These are phyloP conservation scores for Drosophila nr. perissopoda DNA, from an alignment of 2,888 invertebrate genomes.

Conservation along the genomic window DNA sequence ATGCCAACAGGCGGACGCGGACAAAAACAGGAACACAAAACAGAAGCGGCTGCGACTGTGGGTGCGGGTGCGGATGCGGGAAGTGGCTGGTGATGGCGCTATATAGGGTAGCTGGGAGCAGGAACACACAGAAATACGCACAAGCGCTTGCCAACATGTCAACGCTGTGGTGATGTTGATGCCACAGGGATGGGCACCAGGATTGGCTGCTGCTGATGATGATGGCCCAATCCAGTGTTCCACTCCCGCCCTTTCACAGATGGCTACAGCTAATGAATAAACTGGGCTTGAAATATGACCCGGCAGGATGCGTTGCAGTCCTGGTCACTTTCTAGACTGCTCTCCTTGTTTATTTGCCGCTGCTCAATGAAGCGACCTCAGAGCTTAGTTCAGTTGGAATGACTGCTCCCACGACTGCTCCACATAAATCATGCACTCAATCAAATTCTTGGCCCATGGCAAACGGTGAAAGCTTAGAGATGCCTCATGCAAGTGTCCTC, in stretches of 20 bases:
- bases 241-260: not conserved
- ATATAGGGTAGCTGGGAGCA: not conserved
- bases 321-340: conserved; percentile 5
- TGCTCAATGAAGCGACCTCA: conserved; percentile 4
- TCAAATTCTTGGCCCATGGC: not conserved
- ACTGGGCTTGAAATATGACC: conserved; percentile 61
- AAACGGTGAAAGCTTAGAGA: not conserved
- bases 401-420: conserved; percentile 12
- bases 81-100: not conserved
- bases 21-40: conserved; percentile 58
- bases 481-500: not conserved
- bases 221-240: not conserved
- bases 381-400: conserved; percentile 25
- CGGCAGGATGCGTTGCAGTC: conserved; percentile 24
- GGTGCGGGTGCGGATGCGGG: not conserved
- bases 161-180: conserved; percentile 72
- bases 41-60: conserved; percentile 14
- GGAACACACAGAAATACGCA: conserved; percentile 31
- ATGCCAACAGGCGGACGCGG: conserved; percentile 69
- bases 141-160: conserved; percentile 56
- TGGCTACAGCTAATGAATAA: conserved; percentile 63
- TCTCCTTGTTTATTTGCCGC: conserved; percentile 9
- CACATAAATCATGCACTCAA: conserved; percentile 43
- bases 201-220: conserved; percentile 25
- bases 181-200: conserved; percentile 36